Evolutionary conservation across 2,888 invertebrate species (phyloP).

Genomic region (Tridacna crocea): DNA sequence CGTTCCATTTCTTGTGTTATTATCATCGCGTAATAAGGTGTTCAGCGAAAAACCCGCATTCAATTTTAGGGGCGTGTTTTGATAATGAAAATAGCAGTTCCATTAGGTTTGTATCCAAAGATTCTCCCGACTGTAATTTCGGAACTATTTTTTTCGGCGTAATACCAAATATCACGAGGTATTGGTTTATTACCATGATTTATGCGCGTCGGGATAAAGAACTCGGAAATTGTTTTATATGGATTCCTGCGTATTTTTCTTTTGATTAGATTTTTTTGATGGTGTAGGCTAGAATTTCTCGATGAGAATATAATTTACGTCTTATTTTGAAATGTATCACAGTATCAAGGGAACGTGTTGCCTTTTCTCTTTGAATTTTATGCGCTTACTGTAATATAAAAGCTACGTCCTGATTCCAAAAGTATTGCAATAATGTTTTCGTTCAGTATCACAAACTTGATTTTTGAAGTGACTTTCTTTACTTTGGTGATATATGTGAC

Average conservation of each 20-base stretch:
- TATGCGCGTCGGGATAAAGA: conserved; percentile 11
- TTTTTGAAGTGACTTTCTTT: too few relatives aligned
- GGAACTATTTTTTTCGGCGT: conserved; percentile 24
- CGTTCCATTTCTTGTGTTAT: too few relatives aligned
- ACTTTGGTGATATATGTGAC: too few relatives aligned
- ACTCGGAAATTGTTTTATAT: conserved; percentile 19
- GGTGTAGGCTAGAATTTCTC: background rate
- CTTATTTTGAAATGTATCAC: too few relatives aligned
- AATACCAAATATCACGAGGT: conserved; percentile 2
- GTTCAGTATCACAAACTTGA: too few relatives aligned
- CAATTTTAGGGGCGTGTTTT: conserved; percentile 27
- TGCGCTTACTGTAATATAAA: too few relatives aligned
- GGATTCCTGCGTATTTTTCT: conserved; percentile 10
- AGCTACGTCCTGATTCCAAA: too few relatives aligned
- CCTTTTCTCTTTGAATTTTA: too few relatives aligned
- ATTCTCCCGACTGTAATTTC: conserved; percentile 20
- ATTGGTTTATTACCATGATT: conserved; percentile 15
- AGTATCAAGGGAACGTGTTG: too few relatives aligned
- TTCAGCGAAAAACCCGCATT: background rate
- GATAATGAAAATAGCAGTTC: conserved; percentile 35
- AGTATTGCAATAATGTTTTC: too few relatives aligned
- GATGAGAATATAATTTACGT: background rate
- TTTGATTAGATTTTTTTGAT: conserved; percentile 6
- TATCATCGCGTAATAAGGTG: too few relatives aligned
- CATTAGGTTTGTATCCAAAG: conserved; percentile 29